Evolutionary conservation across 1,140 invertebrate species (phyloP), one percentile per base, ranked within the genome.

Genomic region (Pogonus chalceus): DNA sequence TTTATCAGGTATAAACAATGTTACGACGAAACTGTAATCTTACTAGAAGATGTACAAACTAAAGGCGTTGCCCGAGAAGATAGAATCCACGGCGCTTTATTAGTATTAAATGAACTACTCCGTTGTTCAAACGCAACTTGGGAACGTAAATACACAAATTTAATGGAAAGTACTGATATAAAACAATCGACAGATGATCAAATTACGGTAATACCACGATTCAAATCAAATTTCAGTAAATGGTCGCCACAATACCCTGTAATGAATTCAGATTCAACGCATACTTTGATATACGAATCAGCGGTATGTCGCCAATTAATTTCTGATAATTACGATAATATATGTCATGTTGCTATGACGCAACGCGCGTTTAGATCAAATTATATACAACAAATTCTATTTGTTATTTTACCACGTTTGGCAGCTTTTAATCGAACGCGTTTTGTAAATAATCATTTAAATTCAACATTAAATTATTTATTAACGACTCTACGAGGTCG

Each of bases 51-150:
- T 56, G 88, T 91, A 18, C 66, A 80, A 37, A 72, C 77, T 39
- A 70, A 74, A 0, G 87, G 88, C 18, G 81, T 88, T 52, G 86
- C 83, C 4, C 80, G 81, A 59, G 96, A 98, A 63, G 96, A 98
- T 68, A 79, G 86, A 66, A 83, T 93, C 21, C 96, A 98, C 69
- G 93, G 94, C 12, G 91, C 91, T 1, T 73, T 99, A 0, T 76
- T 99, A 12, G 90, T 98, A 12, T 72, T 98, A 1, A 97, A 98
- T 75, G 96, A 99, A 70, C 72, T 99, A 0, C 73, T 99, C 1
- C 74, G 95, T 56, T 95, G 92, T 65, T 89, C 91, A 46, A 96
- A 98, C 74, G 80, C 88, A 1, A 79, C 83, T 46, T 93, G 91
- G 82, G 96, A 94, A 66, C 77, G 79, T 20, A 82, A 84, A 56